Evolutionary conservation across 2,888 invertebrate species (phyloP).

Genomic region (Metalampra italica): DNA sequence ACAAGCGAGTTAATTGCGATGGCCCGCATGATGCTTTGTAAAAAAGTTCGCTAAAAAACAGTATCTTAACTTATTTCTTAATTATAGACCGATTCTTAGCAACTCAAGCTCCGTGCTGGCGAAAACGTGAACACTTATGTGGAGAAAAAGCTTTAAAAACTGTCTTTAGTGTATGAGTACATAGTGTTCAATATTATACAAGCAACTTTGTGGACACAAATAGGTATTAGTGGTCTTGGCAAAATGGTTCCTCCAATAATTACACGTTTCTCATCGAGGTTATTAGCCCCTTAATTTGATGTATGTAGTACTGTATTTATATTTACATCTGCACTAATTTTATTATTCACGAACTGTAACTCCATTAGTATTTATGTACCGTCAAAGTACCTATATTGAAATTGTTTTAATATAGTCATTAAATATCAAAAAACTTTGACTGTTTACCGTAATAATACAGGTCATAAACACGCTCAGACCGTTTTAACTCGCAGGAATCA

Average conservation of each 20-base stretch:
- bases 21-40: slow-evolving; percentile 67
- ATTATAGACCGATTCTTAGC: slow-evolving; percentile 77
- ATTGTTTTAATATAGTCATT: not conserved
- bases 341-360: slow-evolving; percentile 18
- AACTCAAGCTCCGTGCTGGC: slow-evolving; percentile 62
- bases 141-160: slow-evolving; percentile 22
- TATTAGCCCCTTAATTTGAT: slow-evolving; percentile 70
- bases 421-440: too few species aligned
- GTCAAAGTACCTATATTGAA: not conserved
- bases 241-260: slow-evolving; percentile 70
- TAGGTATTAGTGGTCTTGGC: slow-evolving; percentile 52
- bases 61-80: slow-evolving; percentile 78
- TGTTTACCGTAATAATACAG: too few species aligned
- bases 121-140: slow-evolving; percentile 38
- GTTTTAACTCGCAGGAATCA: not conserved
- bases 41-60: slow-evolving; percentile 71
- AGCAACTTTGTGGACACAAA: slow-evolving; percentile 19
- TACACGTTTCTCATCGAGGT: slow-evolving; percentile 69
- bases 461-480: too few species aligned
- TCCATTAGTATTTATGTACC: slow-evolving; percentile 11
- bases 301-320: slow-evolving; percentile 49
- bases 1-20: slow-evolving; percentile 75
- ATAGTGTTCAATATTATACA: slow-evolving; percentile 33
- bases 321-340: slow-evolving; percentile 49
- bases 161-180: slow-evolving; percentile 24